Evolutionary conservation across 2,888 invertebrate genomes (phyloP).

Genomic region (Harpalus rufipes): DNA sequence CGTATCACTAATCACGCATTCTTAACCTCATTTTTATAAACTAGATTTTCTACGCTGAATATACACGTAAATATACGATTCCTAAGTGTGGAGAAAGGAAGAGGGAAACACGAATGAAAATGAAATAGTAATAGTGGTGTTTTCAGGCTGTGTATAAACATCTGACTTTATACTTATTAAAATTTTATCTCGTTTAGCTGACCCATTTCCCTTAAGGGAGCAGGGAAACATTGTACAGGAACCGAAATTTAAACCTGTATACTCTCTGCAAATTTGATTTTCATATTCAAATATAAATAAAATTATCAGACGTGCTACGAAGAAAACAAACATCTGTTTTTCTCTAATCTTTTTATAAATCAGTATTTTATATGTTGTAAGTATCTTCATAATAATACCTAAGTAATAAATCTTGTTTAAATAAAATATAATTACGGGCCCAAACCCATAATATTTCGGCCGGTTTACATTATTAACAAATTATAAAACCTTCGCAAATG

Average conservation of each 20-base stretch:
- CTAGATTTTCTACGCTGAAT: slow-evolving; percentile 19
- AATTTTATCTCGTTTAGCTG: slow-evolving; percentile 47
- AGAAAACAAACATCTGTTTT: not conserved
- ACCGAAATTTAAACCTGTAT: slow-evolving; percentile 15
- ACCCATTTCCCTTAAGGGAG: slow-evolving; percentile 21
- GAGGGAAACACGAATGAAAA: slow-evolving; percentile 21
- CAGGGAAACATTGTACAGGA: slow-evolving; percentile 1
- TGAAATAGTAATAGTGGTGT: slow-evolving; percentile 51
- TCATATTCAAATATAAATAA: not conserved
- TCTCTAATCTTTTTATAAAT: not conserved
- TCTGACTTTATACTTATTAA: slow-evolving; percentile 57
- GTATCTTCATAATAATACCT: too few species aligned
- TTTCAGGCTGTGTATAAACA: slow-evolving; percentile 18
- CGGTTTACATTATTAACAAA: too few species aligned
- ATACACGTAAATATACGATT: slow-evolving; percentile 10
- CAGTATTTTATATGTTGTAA: too few species aligned
- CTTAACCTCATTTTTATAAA: slow-evolving; percentile 46
- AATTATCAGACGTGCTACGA: not conserved
- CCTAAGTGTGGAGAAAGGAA: not conserved
- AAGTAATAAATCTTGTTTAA: too few species aligned
- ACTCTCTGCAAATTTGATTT: slow-evolving; percentile 24
- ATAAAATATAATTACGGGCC: too few species aligned
- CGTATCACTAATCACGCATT: slow-evolving; percentile 26
- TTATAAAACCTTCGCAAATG: too few species aligned
- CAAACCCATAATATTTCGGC: too few species aligned